These are phyloP conservation scores for Pelobates fuscus DNA, from an alignment of 2,113 vertebrate species.

Conservation along the genomic window DNA sequence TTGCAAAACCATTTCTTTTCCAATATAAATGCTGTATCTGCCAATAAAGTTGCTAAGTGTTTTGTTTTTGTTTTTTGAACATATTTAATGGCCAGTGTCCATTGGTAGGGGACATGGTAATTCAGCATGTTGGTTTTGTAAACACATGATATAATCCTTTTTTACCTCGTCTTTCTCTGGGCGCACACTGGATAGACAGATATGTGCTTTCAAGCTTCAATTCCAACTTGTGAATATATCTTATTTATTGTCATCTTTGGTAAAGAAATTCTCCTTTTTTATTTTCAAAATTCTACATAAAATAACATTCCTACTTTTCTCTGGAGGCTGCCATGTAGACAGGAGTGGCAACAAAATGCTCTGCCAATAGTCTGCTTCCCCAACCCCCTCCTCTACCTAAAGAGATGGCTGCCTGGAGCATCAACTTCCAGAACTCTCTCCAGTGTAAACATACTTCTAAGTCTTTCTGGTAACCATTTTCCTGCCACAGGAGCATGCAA, in stretches of 20 bases:
- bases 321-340: conserved; percentile 21
- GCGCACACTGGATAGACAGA: neutral
- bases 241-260: neutral
- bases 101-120: neutral
- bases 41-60: too few relatives aligned
- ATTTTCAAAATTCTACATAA: conserved; percentile 15
- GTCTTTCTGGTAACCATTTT: neutral
- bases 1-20: too few relatives aligned
- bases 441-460: conserved; percentile 43
- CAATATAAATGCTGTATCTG: too few relatives aligned
- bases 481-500: neutral
- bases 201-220: neutral
- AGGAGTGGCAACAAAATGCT: conserved; percentile 25
- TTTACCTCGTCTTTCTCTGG: neutral
- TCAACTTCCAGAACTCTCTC: conserved; percentile 42
- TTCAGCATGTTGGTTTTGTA: neutral
- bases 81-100: too few relatives aligned
- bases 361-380: conserved; percentile 11
- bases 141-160: conserved; percentile 31
- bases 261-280: neutral
- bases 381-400: neutral
- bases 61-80: too few relatives aligned
- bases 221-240: conserved; percentile 22
- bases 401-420: conserved; percentile 10
- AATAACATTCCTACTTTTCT: neutral